Conservation (phyloP, 2,113 vertebrate species). For the Mormoops blainvillei region DNA sequence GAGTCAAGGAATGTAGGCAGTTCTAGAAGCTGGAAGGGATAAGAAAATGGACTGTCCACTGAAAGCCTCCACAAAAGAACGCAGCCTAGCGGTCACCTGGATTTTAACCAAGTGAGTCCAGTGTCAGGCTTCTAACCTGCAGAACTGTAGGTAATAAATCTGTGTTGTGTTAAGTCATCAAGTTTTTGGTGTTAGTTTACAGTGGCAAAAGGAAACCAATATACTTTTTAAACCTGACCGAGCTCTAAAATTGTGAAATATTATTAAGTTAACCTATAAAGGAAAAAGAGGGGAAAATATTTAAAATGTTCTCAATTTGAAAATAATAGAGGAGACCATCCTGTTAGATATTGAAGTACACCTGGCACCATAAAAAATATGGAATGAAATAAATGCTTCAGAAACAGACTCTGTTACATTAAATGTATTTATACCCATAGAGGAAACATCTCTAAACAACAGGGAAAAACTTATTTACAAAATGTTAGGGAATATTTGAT, state of each 20-base stretch:
- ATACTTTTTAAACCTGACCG: neutral
- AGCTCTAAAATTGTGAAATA: slow-evolving; percentile 2
- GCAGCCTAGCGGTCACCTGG: neutral
- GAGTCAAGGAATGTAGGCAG: neutral
- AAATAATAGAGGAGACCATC: neutral
- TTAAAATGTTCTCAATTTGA: neutral
- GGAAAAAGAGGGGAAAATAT: neutral
- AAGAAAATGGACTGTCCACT: neutral
- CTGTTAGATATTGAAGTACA: neutral
- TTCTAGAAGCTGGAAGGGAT: neutral
- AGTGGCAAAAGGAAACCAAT: neutral
- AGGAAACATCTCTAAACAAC: neutral
- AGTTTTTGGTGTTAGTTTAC: neutral
- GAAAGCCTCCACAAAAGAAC: neutral
- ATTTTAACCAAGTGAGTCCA: neutral
- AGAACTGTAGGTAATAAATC: neutral
- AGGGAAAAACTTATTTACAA: neutral
- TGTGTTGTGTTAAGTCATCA: neutral
- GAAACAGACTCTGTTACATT: neutral
- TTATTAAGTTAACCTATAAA: neutral
- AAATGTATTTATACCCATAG: neutral
- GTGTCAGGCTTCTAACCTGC: neutral
- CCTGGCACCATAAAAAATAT: neutral
- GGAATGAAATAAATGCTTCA: neutral
- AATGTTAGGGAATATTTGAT: neutral